Evolutionary conservation across 1,140 invertebrate species (phyloP), one percentile per base, ranked within the genome.

Genomic region (Drosophila chauvacae): DNA sequence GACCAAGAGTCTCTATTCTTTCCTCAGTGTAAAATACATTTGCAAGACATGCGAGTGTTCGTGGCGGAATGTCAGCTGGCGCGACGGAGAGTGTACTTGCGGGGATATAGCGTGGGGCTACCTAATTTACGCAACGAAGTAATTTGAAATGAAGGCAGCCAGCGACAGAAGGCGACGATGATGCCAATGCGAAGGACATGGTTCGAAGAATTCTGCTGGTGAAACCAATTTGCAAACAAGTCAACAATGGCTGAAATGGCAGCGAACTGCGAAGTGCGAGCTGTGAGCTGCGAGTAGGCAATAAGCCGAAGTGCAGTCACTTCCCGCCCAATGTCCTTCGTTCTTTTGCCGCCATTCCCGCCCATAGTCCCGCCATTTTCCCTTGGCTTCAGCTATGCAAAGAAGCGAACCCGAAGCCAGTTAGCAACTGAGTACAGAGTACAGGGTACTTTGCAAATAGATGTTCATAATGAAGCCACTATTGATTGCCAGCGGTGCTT

Each of bases 191-290:
- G 23, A 61, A 80, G 50, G 56, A 58, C 53, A 77, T 62, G 61
- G 60, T 45, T 73, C 73, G 69, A 76, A 69, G 80, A 59, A 80
- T 80, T 73, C 51, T 64, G 62, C 63, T 81, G 64, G 62, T 55
- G 77, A 88, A 90, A 90, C 86, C 85, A 90, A 90, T 90, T 90
- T 90, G 81, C 86, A 90, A 90, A 88, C 77, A 90, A 90, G 77
- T 85, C 85, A 90, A 85, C 81, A 88, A 88, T 79, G 74, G 44
- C 62, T 18, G 65, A 59, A 78, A 85, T 72, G 59, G 77, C 80
- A 55, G 60, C 10, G 50, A 65, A 77, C 73, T 61, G 60, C 10
- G 50, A 65, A 77, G 70, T 61, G 53, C 53, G 64, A 60, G 74
- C 66, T 78, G 58, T 65, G 72, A 62, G 68, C 66, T 78, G 58